Evolutionary conservation across 2,113 vertebrate species (phyloP).

Genomic region (Garra rufa): DNA sequence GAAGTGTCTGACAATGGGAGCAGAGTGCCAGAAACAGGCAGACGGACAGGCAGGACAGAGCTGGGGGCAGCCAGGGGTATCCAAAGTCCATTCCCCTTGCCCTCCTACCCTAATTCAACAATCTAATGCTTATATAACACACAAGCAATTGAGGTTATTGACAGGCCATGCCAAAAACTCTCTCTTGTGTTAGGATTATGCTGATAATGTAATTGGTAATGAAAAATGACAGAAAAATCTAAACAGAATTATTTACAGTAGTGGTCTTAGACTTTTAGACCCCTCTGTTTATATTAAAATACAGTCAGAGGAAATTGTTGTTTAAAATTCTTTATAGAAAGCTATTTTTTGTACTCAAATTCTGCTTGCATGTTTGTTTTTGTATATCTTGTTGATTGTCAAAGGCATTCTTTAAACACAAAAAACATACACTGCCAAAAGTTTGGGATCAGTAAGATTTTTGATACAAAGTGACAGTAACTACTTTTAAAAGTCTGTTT

Average conservation of each 20-base stretch:
- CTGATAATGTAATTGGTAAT: not conserved
- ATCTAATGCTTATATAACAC: conserved; percentile 1
- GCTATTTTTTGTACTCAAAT: not conserved
- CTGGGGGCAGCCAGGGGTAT: conserved; percentile 48
- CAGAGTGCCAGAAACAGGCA: conserved; percentile 78
- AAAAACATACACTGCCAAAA: not conserved
- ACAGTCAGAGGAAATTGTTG: too few relatives aligned
- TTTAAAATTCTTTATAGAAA: not conserved
- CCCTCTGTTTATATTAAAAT: not conserved
- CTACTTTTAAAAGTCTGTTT: not conserved
- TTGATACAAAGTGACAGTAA: not conserved
- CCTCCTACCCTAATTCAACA: conserved; percentile 22
- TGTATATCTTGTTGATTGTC: not conserved
- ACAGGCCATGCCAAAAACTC: not conserved
- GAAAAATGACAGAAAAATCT: too few relatives aligned
- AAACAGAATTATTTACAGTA: not conserved
- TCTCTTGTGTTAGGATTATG: not conserved
- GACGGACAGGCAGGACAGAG: conserved; percentile 72
- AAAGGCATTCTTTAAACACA: not conserved
- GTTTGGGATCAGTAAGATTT: not conserved
- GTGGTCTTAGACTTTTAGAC: not conserved
- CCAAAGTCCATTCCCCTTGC: conserved; percentile 35
- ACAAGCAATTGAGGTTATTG: not conserved
- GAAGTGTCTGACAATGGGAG: conserved; percentile 79
- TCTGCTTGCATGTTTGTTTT: not conserved